Base-by-base conservation (phyloP, 2,888 invertebrate species). In the Lagria hirta region DNA sequence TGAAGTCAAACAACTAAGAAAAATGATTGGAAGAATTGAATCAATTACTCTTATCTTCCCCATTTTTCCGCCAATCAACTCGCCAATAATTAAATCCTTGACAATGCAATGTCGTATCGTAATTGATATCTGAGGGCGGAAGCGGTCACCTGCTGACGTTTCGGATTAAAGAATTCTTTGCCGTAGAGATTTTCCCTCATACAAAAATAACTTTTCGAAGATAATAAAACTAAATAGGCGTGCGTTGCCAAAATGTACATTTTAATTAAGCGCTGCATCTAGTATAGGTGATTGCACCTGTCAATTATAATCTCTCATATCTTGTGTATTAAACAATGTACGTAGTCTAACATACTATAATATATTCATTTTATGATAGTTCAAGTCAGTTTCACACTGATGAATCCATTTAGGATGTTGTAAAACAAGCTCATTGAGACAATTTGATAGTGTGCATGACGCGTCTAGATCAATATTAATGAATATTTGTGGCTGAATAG, bases 91-190 rank as follows among this genome's bases (percentile, higher is more conserved):
- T 51, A 52, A 50, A 52, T 50, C 52, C 49, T 48, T 48, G 42
- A 51, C 49, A 52, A 55, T 49, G 45, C 51, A 47, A 28, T 18
- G 20, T 43, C 37, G 32, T 41, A 57, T 58, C 59, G 58, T 59
- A 59, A 59, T 59, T 59, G 57, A 58, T 59, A 59, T 59, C 59
- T 57, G 51, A 46, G 48, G 52, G 51, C 41, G 44, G 49, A 41
- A 50, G 50, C 49, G 52, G 54, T 53, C 57, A 57, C 57, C 57
- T 57, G 55, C 51, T 30, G 49, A 32, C 49, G 26, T 45, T 35
- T 45, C 44, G 43, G 45, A 48, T 51, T 49, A 52, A 48, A 43
- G 45, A 29, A 37, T 41, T 18, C 42, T 35, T n/a, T n/a, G n/a
- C n/a, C n/a, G n/a, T n/a, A n/a, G n/a, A n/a, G n/a, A n/a, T n/a